These are phyloP conservation scores for Corythoichthys intestinalis DNA, from an alignment of 2,113 vertebrate species.

Conservation along the genomic window DNA sequence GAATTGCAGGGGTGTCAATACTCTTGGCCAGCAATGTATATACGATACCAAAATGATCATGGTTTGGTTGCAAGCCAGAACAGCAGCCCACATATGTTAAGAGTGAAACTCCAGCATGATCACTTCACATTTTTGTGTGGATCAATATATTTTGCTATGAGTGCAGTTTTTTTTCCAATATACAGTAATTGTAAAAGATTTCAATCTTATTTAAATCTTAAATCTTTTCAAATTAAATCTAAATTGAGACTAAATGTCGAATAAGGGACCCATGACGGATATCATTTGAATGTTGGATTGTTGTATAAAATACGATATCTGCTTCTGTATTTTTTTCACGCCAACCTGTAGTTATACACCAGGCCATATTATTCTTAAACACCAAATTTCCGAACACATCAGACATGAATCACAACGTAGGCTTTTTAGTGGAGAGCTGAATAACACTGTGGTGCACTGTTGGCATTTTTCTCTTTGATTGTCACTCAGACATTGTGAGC, in stretches of 20 bases:
- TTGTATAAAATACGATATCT: neutral
- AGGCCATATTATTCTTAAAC: neutral
- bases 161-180: neutral
- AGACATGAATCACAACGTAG: neutral
- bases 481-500: conserved; percentile 54
- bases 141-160: neutral
- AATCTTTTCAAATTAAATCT: too few relatives aligned
- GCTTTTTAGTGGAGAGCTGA: conserved; percentile 27
- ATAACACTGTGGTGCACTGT: conserved; percentile 37
- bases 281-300: neutral
- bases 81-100: neutral
- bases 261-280: neutral
- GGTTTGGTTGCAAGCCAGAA: neutral
- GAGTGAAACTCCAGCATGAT: too few relatives aligned
- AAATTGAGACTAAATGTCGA: neutral
- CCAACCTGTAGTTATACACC: neutral
- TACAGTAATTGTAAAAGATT: neutral
- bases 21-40: too few relatives aligned
- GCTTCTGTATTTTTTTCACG: neutral
- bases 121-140: neutral
- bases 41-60: too few relatives aligned
- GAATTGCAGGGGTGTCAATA: too few relatives aligned
- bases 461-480: conserved; percentile 41
- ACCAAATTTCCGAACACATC: neutral
- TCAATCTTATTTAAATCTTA: too few relatives aligned